These are phyloP conservation scores for Trypoxylon attenuatum DNA, from an alignment of 2,888 invertebrate species.

Conservation along the genomic window DNA sequence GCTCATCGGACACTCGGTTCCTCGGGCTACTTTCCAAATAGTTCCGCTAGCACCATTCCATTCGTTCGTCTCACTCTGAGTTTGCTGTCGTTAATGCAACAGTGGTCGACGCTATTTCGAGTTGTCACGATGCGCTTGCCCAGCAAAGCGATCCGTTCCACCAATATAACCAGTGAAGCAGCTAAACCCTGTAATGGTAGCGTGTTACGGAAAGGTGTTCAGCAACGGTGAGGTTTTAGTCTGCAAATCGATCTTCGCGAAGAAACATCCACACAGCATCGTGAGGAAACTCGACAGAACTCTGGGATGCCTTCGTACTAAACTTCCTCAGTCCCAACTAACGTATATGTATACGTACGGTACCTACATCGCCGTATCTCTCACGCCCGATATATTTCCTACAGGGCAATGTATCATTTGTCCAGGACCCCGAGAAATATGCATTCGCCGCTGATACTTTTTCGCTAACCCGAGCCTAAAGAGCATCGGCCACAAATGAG, in stretches of 20 bases:
- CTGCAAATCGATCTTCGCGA: slow-evolving; percentile 25
- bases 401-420: slow-evolving; percentile 36
- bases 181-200: slow-evolving; percentile 16
- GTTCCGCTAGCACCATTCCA: slow-evolving; percentile 52
- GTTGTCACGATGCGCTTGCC: slow-evolving; percentile 27
- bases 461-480: neutral
- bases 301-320: slow-evolving; percentile 15
- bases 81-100: slow-evolving; percentile 46
- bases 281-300: slow-evolving; percentile 12
- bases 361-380: slow-evolving; percentile 9
- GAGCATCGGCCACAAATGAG: neutral
- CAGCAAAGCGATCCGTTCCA: slow-evolving; percentile 37
- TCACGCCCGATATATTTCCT: slow-evolving; percentile 35
- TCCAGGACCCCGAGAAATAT: slow-evolving; percentile 22
- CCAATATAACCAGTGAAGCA: slow-evolving; percentile 36
- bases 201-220: slow-evolving; percentile 37
- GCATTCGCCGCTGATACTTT: slow-evolving; percentile 1
- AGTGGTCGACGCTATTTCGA: slow-evolving; percentile 35
- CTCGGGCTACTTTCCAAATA: slow-evolving; percentile 52
- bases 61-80: slow-evolving; percentile 57
- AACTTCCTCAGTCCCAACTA: slow-evolving; percentile 27
- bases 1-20: slow-evolving; percentile 11
- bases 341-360: slow-evolving; percentile 5
- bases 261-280: neutral
- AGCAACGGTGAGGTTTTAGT: slow-evolving; percentile 6